phyloP scores from a whole-genome alignment of 2,888 invertebrate genomes.

The Erebia palarica region DNA sequence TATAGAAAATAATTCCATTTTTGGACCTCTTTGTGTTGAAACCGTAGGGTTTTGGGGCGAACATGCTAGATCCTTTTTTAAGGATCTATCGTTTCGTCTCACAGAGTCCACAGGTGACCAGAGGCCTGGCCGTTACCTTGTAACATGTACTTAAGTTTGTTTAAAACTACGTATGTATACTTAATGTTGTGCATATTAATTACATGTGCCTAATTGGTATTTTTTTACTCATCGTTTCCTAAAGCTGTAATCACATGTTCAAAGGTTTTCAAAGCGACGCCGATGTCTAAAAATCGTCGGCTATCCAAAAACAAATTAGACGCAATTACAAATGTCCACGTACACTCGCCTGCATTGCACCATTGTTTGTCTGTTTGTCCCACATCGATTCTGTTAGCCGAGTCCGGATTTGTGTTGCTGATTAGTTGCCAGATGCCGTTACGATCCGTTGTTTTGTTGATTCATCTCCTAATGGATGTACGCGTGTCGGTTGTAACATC shows the following conservation, averaged over 20 bases:
- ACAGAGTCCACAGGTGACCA: no score
- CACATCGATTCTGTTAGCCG: constrained; percentile 34
- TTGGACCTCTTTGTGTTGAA: no score
- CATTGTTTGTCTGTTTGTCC: constrained; percentile 40
- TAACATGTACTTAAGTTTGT: no score
- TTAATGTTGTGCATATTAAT: no score
- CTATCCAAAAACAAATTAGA: constrained; percentile 33
- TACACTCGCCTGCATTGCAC: constrained; percentile 37
- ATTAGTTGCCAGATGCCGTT: constrained; percentile 37
- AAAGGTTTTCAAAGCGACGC: not conserved
- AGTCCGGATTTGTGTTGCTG: constrained; percentile 34
- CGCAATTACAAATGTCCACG: constrained; percentile 36
- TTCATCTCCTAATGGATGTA: constrained; percentile 37
- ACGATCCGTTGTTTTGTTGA: constrained; percentile 37
- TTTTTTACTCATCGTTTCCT: not conserved
- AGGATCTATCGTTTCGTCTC: no score
- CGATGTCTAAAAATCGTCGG: constrained; percentile 32
- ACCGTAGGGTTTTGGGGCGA: no score
- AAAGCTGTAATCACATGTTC: not conserved
- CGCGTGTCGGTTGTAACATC: not conserved
- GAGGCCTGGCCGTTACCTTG: no score
- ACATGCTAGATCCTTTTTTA: no score
- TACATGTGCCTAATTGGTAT: no score
- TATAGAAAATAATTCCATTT: no score
- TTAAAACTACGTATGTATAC: no score